phyloP scores from a whole-genome alignment of 1,140 invertebrate species.

The Venustaconcha ellipsiformis region DNA sequence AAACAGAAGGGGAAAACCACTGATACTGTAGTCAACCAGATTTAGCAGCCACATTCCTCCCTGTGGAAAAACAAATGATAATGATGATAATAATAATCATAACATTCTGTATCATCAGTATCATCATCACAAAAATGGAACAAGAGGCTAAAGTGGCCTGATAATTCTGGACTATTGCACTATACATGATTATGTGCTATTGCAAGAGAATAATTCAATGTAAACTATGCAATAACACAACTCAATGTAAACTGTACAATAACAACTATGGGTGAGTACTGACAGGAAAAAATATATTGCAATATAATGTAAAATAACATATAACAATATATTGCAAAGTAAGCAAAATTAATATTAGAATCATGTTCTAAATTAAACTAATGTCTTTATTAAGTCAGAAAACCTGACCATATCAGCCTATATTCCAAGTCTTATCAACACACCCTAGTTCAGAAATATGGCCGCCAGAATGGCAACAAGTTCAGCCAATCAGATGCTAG shows the following conservation, averaged over 20 bases:
- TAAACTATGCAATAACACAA: not conserved
- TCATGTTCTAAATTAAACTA: too few relatives aligned
- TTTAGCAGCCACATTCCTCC: constrained; percentile 87
- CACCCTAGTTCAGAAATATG: too few relatives aligned
- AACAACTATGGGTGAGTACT: not conserved
- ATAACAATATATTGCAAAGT: too few relatives aligned
- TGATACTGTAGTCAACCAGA: constrained; percentile 87
- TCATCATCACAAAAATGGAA: not conserved
- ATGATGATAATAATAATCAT: not conserved
- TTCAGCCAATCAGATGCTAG: too few relatives aligned
- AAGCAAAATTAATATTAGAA: too few relatives aligned
- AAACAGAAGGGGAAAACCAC: constrained; percentile 86
- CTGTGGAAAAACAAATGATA: constrained; percentile 35
- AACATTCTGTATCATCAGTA: not conserved
- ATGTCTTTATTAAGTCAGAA: too few relatives aligned
- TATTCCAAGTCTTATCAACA: not conserved
- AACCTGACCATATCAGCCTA: not conserved
- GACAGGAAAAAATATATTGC: too few relatives aligned
- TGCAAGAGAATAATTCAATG: too few relatives aligned
- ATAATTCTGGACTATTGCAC: too few relatives aligned
- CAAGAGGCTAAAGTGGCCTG: not conserved
- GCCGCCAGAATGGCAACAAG: too few relatives aligned
- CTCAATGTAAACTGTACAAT: not conserved
- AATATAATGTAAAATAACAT: too few relatives aligned
- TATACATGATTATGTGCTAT: not conserved